Evolutionary conservation across 2,113 vertebrate species (phyloP).

Genomic region (Myrmecobius fasciatus): DNA sequence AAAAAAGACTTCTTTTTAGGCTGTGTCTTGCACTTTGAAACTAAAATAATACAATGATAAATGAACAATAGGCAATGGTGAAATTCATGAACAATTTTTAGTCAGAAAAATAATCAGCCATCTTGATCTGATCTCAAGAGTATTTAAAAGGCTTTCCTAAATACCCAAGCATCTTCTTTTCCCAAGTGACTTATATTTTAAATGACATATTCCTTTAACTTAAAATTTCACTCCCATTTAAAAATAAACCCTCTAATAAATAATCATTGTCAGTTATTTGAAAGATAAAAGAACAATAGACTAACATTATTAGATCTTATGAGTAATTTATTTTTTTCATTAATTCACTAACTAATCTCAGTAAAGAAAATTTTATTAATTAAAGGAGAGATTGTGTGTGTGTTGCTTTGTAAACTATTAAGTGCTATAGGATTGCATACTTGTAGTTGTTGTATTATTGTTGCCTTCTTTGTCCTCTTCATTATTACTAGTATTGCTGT

Average conservation of each 20-base stretch:
- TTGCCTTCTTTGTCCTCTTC: no score
- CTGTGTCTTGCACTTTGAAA: background rate
- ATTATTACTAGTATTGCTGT: background rate
- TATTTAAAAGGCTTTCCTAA: background rate
- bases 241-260: background rate
- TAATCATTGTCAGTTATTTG: background rate
- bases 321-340: background rate
- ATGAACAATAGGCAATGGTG: background rate
- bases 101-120: background rate
- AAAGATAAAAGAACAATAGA: background rate
- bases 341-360: background rate
- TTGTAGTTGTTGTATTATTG: background rate
- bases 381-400: background rate
- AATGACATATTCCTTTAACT: background rate
- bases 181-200: background rate
- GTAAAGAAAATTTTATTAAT: background rate
- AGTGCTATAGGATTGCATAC: background rate
- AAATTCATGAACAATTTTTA: background rate
- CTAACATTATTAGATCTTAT: background rate
- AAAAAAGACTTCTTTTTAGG: background rate
- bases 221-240: background rate
- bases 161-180: background rate
- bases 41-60: background rate
- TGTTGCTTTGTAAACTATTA: background rate
- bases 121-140: background rate